Evolutionary conservation across 2,113 vertebrate species (phyloP).

Genomic region (Leptobrachium leishanense): DNA sequence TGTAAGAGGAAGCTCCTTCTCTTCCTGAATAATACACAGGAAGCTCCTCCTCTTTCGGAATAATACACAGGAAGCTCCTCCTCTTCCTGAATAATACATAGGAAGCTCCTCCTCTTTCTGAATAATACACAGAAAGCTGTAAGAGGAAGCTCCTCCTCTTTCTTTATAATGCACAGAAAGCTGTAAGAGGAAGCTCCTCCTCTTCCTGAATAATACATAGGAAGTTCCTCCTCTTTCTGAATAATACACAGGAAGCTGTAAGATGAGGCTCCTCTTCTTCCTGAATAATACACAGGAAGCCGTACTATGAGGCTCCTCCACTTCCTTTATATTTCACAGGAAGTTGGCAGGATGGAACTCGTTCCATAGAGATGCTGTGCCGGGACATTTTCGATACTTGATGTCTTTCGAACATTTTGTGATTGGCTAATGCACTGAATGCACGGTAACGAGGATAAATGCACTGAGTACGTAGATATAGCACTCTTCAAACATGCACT

Average conservation of each 20-base stretch:
- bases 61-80: neutral
- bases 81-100: neutral
- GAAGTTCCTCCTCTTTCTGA: neutral
- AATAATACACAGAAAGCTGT: neutral
- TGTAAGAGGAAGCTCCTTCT: neutral
- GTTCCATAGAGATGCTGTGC: neutral
- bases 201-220: neutral
- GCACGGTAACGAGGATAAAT: neutral
- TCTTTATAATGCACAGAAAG: neutral
- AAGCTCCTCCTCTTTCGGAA: neutral
- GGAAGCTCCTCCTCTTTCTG: neutral
- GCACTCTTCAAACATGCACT: slow-evolving; percentile 21
- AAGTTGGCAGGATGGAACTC: neutral
- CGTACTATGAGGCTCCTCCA: neutral
- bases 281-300: neutral
- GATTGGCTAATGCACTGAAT: too few species aligned
- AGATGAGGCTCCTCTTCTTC: neutral
- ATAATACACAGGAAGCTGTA: neutral
- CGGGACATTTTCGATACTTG: neutral
- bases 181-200: neutral
- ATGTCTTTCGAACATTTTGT: neutral
- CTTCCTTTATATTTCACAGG: neutral
- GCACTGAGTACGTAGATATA: neutral
- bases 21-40: neutral
- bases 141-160: neutral